These are phyloP conservation scores for Diadema setosum DNA, from an alignment of 35 echinoderm and acorn worm species.

Conservation along the genomic window DNA sequence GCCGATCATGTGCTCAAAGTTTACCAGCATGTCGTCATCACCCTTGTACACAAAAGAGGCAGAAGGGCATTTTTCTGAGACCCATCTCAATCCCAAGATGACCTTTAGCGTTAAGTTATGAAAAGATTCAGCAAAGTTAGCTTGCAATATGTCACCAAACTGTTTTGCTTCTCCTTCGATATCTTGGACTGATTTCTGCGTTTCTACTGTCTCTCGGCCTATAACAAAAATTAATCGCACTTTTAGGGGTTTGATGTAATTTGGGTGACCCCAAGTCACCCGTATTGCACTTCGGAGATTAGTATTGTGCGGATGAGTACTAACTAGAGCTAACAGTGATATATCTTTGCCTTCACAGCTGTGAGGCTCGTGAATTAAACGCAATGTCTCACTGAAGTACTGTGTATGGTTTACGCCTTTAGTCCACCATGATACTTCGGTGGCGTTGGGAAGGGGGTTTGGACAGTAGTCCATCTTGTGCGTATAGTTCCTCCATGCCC, in stretches of 20 bases:
- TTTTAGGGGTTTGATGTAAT: slow-evolving; percentile 42
- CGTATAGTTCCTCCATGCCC: slow-evolving; percentile 63
- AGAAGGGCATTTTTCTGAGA: slow-evolving; percentile 23
- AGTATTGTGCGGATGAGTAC: slow-evolving; percentile 42
- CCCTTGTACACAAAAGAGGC: slow-evolving; percentile 77
- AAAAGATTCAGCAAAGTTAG: slow-evolving; percentile 76
- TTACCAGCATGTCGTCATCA: slow-evolving; percentile 92
- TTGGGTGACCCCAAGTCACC: slow-evolving; percentile 50
- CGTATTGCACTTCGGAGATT: slow-evolving; percentile 70
- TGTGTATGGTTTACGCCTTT: slow-evolving; percentile 22
- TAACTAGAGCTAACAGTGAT: slow-evolving; percentile 68
- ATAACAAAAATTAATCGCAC: slow-evolving; percentile 74
- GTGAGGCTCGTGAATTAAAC: slow-evolving; percentile 53
- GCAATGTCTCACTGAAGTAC: slow-evolving; percentile 45
- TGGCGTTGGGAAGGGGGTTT: slow-evolving; percentile 42
- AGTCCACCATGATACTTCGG: slow-evolving; percentile 51
- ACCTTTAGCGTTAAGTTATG: slow-evolving; percentile 85
- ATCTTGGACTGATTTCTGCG: not conserved
- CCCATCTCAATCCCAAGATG: slow-evolving; percentile 57
- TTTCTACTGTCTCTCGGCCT: slow-evolving; percentile 41
- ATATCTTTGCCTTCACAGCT: slow-evolving; percentile 33
- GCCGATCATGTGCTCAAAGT: slow-evolving; percentile 61
- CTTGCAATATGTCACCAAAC: slow-evolving; percentile 65
- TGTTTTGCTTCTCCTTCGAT: slow-evolving; percentile 29
- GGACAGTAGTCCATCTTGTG: slow-evolving; percentile 27